Percentiles rank a stretch among this genome's conserved stretches.
Evolutionary conservation across 2,888 invertebrate species (phyloP).

Genomic region (Trissolcus japonicus): DNA sequence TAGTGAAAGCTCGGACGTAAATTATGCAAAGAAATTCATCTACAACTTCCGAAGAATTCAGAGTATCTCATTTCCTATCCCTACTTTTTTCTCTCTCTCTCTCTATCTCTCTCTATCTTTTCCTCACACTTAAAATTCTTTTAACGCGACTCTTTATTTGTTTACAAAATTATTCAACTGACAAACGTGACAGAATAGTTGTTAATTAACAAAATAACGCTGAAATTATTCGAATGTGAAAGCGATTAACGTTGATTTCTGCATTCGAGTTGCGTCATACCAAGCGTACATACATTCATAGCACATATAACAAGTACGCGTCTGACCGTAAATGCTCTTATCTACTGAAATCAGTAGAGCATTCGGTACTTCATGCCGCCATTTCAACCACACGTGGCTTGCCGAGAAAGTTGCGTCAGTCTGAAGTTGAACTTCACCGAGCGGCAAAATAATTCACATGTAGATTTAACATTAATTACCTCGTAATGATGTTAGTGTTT

Average conservation of each 20-base stretch:
- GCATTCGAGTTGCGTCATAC: slow-evolving; percentile 19
- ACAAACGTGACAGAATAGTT: slow-evolving; percentile 1
- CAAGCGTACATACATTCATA: slow-evolving; percentile 32
- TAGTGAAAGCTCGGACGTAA: slow-evolving; percentile 24
- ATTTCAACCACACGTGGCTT: slow-evolving; percentile 49
- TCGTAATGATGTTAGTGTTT: slow-evolving; percentile 54
- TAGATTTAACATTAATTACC: slow-evolving; percentile 55
- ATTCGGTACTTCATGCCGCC: slow-evolving; percentile 42
- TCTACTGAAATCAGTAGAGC: slow-evolving; percentile 54
- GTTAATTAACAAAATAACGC: too few species aligned
- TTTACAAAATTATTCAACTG: background rate
- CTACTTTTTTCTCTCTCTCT: slow-evolving; percentile 11
- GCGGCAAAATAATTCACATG: slow-evolving; percentile 49
- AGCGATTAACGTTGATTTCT: slow-evolving; percentile 29
- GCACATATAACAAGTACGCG: slow-evolving; percentile 45
- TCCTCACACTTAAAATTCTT: slow-evolving; percentile 3
- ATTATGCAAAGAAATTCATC: slow-evolving; percentile 45
- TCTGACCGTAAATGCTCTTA: slow-evolving; percentile 52
- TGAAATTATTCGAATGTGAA: slow-evolving; percentile 14
- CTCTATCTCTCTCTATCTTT: background rate
- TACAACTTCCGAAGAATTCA: slow-evolving; percentile 29
- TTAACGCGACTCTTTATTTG: background rate
- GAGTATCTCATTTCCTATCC: slow-evolving; percentile 26
- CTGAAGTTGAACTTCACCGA: slow-evolving; percentile 39
- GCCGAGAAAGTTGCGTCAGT: slow-evolving; percentile 40